Base-by-base conservation (phyloP, 2,888 invertebrate genomes). In the Hirudinaria manillensis region DNA sequence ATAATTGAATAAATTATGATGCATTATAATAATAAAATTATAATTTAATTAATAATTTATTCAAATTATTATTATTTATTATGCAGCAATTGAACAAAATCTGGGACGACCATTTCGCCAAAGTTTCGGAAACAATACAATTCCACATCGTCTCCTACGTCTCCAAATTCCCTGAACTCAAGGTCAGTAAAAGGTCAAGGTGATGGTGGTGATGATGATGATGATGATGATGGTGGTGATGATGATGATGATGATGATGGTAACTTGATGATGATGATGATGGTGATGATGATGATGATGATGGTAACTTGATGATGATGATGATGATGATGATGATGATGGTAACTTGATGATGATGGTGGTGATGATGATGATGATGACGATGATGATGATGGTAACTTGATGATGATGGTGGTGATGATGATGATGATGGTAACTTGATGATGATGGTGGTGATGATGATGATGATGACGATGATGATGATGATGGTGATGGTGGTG, bases 401-500 rank as follows among this genome's bases (percentile, higher is more conserved):
- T 6, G 45, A 70, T 36, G 70, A 4, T 70, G 70, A 16, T n/a
- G n/a, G n/a, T n/a, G 6, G 45, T 71, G 71, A 53, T 45, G 53
- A 51, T 45, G n/a, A n/a, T n/a, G 10, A 29, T 65, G 21, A 29
- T 65, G 65, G n/a, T 65, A 29, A 27, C 16, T 53, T 19, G 71
- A 53, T 71, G 34, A 19, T 71, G 70, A 70, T 70, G 70, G 34
- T 70, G 72, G 34, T 53, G 72, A 72, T 72, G 53, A 53, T 72
- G 72, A 72, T 72, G 72, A 53, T 72, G 72, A 72, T 72, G 45
- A 27, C 51, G 72, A 72, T 72, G 72, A 72, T 72, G 72, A 72
- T 72, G 45, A 29, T 72, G 72, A 72, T 72, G 72, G 10, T 70
- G 70, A 70, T 70, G 29, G 24, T 70, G 70, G 13, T 70, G 70